Evolutionary conservation across 92 coral and sea anemone species (phyloP), one percentile per base, ranked within the genome.

Genomic region (Epizoanthus illoricatus): DNA sequence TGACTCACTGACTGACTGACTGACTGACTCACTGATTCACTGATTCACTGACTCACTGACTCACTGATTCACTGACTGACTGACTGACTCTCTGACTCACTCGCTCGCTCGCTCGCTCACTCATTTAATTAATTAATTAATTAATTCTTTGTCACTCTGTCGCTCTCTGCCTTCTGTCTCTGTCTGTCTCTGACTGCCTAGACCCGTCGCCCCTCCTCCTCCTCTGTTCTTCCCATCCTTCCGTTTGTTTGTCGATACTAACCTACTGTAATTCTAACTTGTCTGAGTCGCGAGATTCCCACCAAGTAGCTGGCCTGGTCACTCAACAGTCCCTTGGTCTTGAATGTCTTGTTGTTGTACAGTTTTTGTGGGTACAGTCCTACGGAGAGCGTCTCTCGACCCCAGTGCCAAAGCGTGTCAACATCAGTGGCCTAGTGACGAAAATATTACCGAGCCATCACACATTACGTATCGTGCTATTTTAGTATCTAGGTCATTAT

Each of bases 281-380:
- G 91, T 56, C 96, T 89, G n/a, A 92, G 86, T 42, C 98, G 86
- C 19, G 98, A 88, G 45, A 94, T 90, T 16, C 98, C 98, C 41
- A 94, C 98, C 23, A 94, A 73, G 65, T 94, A 94, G 84, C 90
- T 92, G 61, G 88, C 54, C 60, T 92, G 80, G 54, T 94, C 95
- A 12, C 72, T 90, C 18, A 92, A 39, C 57, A 86, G 92, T 2
- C 98, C 98, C n/a, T 86, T 90, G 86, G 88, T 69, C 49, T 87
- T 80, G 55, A 84, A 91, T 4, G 84, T 59, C 72, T 90, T 86
- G 83, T 85, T 85, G 85, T 94, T 94, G 90, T 94, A 94, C 19
- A 84, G 81, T 18, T 49, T 71, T 12, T 86, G 92, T 54, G 98
- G 93, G 83, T 94, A 94, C 54, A 94, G 55, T 49, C 87, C 87